Evolutionary conservation across 2,797 vertebrate genomes (phyloP).

Genomic region (Syncerus caffer): DNA sequence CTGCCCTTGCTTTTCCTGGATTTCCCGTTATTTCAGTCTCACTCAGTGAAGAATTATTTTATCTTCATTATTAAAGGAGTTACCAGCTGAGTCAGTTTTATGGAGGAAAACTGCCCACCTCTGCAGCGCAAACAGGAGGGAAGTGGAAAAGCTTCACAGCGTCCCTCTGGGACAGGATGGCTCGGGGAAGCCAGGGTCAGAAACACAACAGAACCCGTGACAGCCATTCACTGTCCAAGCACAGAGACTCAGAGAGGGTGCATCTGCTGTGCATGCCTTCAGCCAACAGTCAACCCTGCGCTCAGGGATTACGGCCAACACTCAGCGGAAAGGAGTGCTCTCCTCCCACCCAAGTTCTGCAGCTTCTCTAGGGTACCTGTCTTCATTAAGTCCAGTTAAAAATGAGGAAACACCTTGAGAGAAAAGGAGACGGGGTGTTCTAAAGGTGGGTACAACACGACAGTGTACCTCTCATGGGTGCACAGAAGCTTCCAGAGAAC

Average conservation of each 20-base stretch:
- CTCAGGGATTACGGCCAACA: not conserved
- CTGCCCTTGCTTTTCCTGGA: not conserved
- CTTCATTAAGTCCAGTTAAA: not conserved
- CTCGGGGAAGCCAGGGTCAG: not conserved
- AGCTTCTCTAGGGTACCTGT: not conserved
- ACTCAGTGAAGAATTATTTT: not conserved
- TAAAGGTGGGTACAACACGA: not conserved
- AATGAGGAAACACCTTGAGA: not conserved
- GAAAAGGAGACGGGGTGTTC: not conserved
- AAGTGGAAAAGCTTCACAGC: not conserved
- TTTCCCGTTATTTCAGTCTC: not conserved
- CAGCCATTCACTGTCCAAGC: not conserved
- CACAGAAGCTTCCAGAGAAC: not conserved
- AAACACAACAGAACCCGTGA: not conserved
- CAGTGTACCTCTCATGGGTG: not conserved
- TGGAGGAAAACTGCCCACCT: not conserved
- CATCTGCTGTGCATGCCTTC: not conserved
- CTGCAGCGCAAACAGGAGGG: not conserved
- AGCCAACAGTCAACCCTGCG: not conserved
- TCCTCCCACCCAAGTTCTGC: not conserved
- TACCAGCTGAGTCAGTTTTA: not conserved
- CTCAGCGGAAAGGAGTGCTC: not conserved
- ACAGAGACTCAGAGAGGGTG: accelerated
- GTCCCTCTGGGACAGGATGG: not conserved
- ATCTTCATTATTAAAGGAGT: not conserved